Evolutionary conservation across 1,140 invertebrate genomes (phyloP).

Genomic region (Lethocerus indicus): DNA sequence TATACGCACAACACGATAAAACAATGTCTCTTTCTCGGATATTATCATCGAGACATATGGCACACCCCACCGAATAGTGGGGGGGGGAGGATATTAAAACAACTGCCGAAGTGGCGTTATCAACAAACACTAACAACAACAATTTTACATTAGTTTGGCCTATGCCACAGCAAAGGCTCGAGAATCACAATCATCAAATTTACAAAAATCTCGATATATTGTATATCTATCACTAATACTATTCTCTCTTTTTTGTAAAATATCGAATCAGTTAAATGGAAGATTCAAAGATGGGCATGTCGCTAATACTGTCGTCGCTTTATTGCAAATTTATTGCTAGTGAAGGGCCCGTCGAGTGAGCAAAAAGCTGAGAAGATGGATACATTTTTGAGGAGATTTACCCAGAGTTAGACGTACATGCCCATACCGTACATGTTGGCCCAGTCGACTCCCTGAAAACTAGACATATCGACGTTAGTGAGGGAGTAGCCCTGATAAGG

Average conservation of each 20-base stretch:
- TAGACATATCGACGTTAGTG: conserved; percentile 77
- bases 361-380: no score
- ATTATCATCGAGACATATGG: conserved; percentile 9
- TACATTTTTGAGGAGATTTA: no score
- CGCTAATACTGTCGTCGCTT: conserved; percentile 14
- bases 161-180: not conserved
- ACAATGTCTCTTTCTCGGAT: conserved; percentile 7
- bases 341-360: conserved; percentile 12
- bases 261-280: conserved; percentile 12
- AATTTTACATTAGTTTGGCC: conserved; percentile 9
- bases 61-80: conserved; percentile 6
- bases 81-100: conserved; percentile 9
- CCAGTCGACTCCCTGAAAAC: conserved; percentile 80
- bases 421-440: conserved; percentile 76
- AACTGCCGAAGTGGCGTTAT: conserved; percentile 9
- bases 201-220: conserved; percentile 13
- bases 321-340: conserved; percentile 21
- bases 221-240: conserved; percentile 21
- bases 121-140: conserved; percentile 12
- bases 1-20: conserved; percentile 12
- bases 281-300: conserved; percentile 15
- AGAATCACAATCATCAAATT: conserved; percentile 10
- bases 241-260: conserved; percentile 17
- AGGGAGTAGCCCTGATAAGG: conserved; percentile 61
- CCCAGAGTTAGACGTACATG: conserved; percentile 60